Conservation (phyloP, 2,888 invertebrate genomes). For the Leuctra nigra region DNA sequence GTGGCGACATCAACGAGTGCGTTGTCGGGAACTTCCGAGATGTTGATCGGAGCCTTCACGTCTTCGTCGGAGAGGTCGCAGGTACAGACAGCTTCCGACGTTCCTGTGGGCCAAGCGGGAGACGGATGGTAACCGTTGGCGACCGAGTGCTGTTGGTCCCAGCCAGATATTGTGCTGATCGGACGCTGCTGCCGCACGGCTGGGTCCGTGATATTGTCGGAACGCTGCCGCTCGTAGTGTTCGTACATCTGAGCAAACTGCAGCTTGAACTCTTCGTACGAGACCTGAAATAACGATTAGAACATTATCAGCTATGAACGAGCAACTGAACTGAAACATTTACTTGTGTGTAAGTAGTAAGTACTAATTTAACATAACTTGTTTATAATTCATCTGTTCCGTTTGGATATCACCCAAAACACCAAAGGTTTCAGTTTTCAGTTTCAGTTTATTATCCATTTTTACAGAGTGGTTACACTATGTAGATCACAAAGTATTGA, state of each 20-base stretch:
- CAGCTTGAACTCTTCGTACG: constrained; percentile 95
- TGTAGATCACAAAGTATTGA: too few relatives aligned
- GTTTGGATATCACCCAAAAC: constrained; percentile 2
- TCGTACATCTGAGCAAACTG: constrained; percentile 98
- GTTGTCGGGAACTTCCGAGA: not conserved
- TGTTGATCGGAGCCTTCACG: not conserved
- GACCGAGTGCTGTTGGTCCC: constrained; percentile 57
- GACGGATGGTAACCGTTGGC: constrained; percentile 37
- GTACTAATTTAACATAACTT: constrained; percentile 13
- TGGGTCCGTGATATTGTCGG: constrained; percentile 93
- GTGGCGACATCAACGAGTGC: not conserved
- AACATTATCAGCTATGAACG: too few relatives aligned
- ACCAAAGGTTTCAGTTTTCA: too few relatives aligned
- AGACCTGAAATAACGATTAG: constrained; percentile 80
- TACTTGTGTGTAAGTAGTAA: constrained; percentile 5
- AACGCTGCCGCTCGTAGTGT: constrained; percentile 87
- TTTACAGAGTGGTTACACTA: too few relatives aligned
- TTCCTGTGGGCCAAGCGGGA: constrained; percentile 28
- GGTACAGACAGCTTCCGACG: constrained; percentile 11
- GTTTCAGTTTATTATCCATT: too few relatives aligned
- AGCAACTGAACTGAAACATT: constrained; percentile 21
- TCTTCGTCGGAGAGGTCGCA: constrained; percentile 1
- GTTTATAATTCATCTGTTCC: too few relatives aligned
- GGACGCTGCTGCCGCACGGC: constrained; percentile 87
- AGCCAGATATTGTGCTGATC: constrained; percentile 93